phyloP scores from a whole-genome alignment of 2,888 invertebrate species.

The Cabera pusaria region DNA sequence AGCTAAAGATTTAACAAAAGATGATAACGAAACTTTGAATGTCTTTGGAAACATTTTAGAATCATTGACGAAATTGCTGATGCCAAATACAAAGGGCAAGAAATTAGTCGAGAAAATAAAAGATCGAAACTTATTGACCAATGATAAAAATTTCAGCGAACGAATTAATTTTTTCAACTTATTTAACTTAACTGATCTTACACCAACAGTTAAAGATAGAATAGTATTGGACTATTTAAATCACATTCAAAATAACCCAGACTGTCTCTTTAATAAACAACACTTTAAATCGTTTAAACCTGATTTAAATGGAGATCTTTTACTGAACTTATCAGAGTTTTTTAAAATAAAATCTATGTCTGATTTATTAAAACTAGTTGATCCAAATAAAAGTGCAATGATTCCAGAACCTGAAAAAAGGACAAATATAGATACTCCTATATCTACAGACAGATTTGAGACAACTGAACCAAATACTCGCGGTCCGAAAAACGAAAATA shows the following conservation, averaged over 20 bases:
- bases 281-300: slow-evolving; percentile 29
- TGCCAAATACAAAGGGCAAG: slow-evolving; percentile 51
- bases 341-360: slow-evolving; percentile 64
- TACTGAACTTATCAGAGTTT: slow-evolving; percentile 65
- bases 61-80: slow-evolving; percentile 61
- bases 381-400: slow-evolving; percentile 14
- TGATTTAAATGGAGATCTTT: slow-evolving; percentile 56
- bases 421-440: no score
- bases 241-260: slow-evolving; percentile 55
- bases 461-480: slow-evolving; percentile 4
- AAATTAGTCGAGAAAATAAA: slow-evolving; percentile 44
- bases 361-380: slow-evolving; percentile 57
- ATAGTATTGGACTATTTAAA: slow-evolving; percentile 62
- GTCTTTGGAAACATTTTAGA: slow-evolving; percentile 58
- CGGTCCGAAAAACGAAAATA: slow-evolving; percentile 18
- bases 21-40: slow-evolving; percentile 47
- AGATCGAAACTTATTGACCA: slow-evolving; percentile 40
- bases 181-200: slow-evolving; percentile 46
- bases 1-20: slow-evolving; percentile 30
- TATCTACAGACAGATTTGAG: no score
- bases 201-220: slow-evolving; percentile 62
- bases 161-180: slow-evolving; percentile 46
- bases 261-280: slow-evolving; percentile 47
- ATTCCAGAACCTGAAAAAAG: no score
- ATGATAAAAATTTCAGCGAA: slow-evolving; percentile 39